Evolutionary conservation across 2,888 invertebrate species (phyloP).

Genomic region (Abscondita cerata): DNA sequence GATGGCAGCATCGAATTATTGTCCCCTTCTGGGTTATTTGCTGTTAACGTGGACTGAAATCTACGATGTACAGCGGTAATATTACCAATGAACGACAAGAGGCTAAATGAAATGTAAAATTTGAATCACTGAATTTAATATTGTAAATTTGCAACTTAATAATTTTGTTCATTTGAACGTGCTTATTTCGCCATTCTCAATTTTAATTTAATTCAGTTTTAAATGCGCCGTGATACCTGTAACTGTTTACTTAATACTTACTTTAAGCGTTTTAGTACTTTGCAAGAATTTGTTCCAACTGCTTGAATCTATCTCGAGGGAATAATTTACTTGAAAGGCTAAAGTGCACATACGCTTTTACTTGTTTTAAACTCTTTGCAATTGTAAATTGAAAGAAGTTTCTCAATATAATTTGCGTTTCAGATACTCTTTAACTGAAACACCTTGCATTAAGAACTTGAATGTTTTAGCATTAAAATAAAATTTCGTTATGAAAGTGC

Average conservation of each 20-base stretch:
- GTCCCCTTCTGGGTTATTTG: slow-evolving; percentile 56
- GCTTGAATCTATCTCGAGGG: slow-evolving; percentile 7
- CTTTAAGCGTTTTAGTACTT: slow-evolving; percentile 4
- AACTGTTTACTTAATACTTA: slow-evolving; percentile 5
- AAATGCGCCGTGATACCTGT: background rate
- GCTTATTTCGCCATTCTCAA: background rate
- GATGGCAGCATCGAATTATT: slow-evolving; percentile 52
- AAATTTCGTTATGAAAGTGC: too few species aligned
- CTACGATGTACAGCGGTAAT: slow-evolving; percentile 48
- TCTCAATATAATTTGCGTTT: background rate
- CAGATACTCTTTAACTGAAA: background rate
- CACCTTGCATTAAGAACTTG: too few species aligned
- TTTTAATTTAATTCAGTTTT: background rate
- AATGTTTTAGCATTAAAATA: too few species aligned
- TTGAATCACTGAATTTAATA: slow-evolving; percentile 21
- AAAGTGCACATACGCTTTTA: slow-evolving; percentile 3
- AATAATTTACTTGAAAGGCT: slow-evolving; percentile 2
- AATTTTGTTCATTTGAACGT: too few species aligned
- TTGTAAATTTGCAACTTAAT: too few species aligned
- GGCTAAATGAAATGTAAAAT: slow-evolving; percentile 45
- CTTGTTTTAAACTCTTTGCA: slow-evolving; percentile 9
- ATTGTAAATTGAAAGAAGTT: background rate
- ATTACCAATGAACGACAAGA: slow-evolving; percentile 50
- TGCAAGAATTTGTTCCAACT: slow-evolving; percentile 3
- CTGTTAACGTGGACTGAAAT: slow-evolving; percentile 54